A percentile compares a stretch with the other conserved stretches of the same genome.
phyloP scores from a whole-genome alignment of 2,797 vertebrate genomes.

The Toxotes lorentzi region DNA sequence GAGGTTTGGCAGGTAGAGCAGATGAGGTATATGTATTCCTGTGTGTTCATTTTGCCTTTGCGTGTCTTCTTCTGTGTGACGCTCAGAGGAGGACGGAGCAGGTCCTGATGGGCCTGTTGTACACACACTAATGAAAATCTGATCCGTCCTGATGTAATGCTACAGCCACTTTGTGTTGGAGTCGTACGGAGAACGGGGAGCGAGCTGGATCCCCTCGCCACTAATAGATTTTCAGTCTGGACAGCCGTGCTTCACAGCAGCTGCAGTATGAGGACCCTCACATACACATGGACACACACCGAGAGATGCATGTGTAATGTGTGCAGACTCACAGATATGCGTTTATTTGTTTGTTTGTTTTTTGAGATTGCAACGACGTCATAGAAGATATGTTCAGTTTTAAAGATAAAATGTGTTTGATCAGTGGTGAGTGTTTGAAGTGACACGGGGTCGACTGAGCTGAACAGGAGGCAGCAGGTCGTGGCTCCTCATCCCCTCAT shows the following conservation, averaged over 20 bases:
- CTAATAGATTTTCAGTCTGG: slow-evolving; percentile 39
- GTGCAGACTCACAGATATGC: neutral
- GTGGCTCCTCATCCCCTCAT: no score
- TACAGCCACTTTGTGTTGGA: slow-evolving; percentile 32
- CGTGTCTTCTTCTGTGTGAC: neutral
- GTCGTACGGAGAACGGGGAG: neutral
- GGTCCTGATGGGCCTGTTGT: slow-evolving; percentile 38
- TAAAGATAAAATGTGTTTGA: neutral
- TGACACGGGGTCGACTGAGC: no score
- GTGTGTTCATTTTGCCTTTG: neutral
- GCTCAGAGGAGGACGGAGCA: neutral
- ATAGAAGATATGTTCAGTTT: neutral
- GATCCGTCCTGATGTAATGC: slow-evolving; percentile 59
- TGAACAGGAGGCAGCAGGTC: neutral
- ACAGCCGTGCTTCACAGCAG: slow-evolving; percentile 10
- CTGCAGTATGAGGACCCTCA: neutral
- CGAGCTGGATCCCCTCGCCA: slow-evolving; percentile 27
- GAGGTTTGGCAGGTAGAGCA: neutral
- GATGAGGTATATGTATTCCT: slow-evolving; percentile 16
- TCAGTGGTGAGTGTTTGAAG: no score
- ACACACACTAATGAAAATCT: slow-evolving; percentile 45
- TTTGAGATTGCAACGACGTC: no score
- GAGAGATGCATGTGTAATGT: no score
- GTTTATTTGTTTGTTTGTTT: neutral
- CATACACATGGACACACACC: no score